Evolutionary conservation across 2,797 vertebrate genomes (phyloP), one percentile per base, ranked within the genome.

Genomic region (Streptopelia turtur): DNA sequence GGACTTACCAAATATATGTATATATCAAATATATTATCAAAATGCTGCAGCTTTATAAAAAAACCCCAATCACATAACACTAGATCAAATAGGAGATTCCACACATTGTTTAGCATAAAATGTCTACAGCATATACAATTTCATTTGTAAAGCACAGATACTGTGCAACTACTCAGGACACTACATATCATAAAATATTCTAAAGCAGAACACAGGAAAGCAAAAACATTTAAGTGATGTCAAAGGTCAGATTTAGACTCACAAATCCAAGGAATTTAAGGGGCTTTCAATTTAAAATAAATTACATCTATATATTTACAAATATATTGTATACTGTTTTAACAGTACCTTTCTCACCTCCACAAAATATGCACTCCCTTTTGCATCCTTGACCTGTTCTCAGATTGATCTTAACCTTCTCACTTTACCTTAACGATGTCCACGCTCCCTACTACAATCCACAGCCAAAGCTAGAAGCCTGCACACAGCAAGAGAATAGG

Each of bases 311-410:
- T 15, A 6, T 72, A 89, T 59, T 89, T 63, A 64, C 68, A 89
- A 72, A 92, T 17, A 7, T 41, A 72, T 9, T 45, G 8, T 12
- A 35, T n/a, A 60, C 23, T 52, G 31, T 61, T 93, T 83, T 57
- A 92, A 87, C n/a, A 79, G 79, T 56, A 63, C 56, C 59, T 84
- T 85, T 66, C 92, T 71, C 41, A 95, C n/a, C 68, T 66, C n/a
- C 88, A 93, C 21, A 66, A 90, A 86, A 93, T 57, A 94, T 25
- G 15, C 55, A 74, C 30, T 90, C 59, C 37, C 28, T 89, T 93
- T 57, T 66, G 31, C 43, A 59, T 77, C 87, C 86, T 60, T 93
- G 75, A 92, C 77, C 28, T 92, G 31, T 84, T 70, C 71, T 84
- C 84, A 78, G 50, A 76, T 16, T 41, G 68, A 90, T 52, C 31